phyloP scores from a whole-genome alignment of 2,113 vertebrate genomes.

The Engystomops pustulosus region DNA sequence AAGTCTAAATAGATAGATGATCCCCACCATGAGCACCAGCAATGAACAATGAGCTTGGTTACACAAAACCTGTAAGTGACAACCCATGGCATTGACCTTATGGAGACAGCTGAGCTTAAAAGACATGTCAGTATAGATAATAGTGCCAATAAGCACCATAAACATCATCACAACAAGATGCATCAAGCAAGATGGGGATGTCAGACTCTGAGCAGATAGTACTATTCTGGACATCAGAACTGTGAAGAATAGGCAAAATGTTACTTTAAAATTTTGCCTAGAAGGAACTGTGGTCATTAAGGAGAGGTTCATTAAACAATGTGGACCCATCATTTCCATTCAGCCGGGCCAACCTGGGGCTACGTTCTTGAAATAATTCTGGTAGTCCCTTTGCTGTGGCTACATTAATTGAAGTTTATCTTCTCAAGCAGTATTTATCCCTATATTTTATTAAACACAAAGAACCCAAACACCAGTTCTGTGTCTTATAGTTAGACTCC shows the following conservation, averaged over 20 bases:
- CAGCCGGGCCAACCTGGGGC: not conserved
- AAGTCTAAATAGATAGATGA: constrained; percentile 2
- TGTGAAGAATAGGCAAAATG: no score
- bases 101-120: not conserved
- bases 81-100: not conserved
- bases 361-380: no score
- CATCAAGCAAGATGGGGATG: no score
- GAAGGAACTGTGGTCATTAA: not conserved
- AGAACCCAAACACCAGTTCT: no score
- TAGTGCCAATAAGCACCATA: not conserved
- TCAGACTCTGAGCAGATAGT: no score
- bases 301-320: not conserved
- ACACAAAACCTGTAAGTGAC: not conserved
- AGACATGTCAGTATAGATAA: not conserved
- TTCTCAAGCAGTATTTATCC: no score
- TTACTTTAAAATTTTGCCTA: not conserved
- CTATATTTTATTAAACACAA: no score
- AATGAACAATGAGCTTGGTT: not conserved
- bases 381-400: no score
- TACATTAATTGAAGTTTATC: no score
- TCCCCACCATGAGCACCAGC: not conserved
- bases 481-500: no score
- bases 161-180: not conserved
- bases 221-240: no score
- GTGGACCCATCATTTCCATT: not conserved